Evolutionary conservation across 2,113 vertebrate genomes (phyloP), one percentile per base, ranked within the genome.

Genomic region (Pristiophorus japonicus): DNA sequence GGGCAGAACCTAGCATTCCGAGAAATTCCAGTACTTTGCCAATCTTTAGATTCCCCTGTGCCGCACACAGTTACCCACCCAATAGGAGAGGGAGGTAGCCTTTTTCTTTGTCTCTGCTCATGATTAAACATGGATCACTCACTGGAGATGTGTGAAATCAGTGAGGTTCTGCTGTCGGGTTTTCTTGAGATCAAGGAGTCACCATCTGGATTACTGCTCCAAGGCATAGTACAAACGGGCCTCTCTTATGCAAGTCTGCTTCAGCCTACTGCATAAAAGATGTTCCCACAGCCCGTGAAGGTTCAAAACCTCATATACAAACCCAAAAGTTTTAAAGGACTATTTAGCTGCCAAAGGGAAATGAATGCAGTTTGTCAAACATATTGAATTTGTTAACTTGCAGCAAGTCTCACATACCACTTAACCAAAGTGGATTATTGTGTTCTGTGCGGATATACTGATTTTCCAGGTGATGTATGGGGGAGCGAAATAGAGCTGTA

Each of bases 371-470:
- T 42, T 81, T 42, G 16, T 18, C 75, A 42, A 42, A 42, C 38
- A 20, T 30, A 18, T 24, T 90, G 10, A 90, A 59, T 18, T 55
- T 30, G 3, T 87, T 90, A 34, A 90, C 12, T 59, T 91, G 59
- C 88, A 91, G 55, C 59, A 63, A 70, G 42, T 14, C 24, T 70
- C 24, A 59, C 96, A 96, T 95, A 99, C 98, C 98, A 0, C 98
- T 98, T 0, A 99, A 97, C 98, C 98, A 99, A 96, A 98, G 97
- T 95, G 98, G 98, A 94, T 99, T 98, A 96, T 97, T 98, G 65
- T 98, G 98, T 95, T 99, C 98, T 0, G 98, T 98, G 14, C 98
- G 97, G 96, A 98, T 98, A 96, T 98, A 98, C 95, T 97, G 97
- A 18, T 97, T 97, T 27, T 95, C 96, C 96, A 95, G 96, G 78